phyloP scores from a whole-genome alignment of 2,888 invertebrate species.

The Chorisops tibialis region DNA sequence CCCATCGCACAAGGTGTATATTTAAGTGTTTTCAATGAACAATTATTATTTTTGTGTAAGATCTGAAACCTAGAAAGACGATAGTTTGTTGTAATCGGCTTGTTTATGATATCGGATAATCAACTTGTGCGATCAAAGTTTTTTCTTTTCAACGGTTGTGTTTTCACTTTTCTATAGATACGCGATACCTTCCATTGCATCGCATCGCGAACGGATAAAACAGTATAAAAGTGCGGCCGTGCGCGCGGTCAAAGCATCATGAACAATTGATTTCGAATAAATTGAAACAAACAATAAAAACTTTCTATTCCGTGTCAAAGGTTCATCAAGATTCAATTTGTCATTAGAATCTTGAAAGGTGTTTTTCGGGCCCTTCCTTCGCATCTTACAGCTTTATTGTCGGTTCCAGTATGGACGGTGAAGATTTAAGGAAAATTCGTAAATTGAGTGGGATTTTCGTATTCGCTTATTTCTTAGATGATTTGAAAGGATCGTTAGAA shows the following conservation, averaged over 20 bases:
- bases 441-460: no score
- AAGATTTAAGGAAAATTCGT: no score
- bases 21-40: conserved; percentile 14
- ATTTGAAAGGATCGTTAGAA: no score
- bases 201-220: neutral
- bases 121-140: conserved; percentile 9
- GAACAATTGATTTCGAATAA: neutral
- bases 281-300: conserved; percentile 8
- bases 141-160: conserved; percentile 8
- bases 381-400: neutral
- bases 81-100: neutral
- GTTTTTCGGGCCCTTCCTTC: conserved; percentile 5
- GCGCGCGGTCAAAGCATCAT: neutral
- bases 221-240: neutral
- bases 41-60: conserved; percentile 4
- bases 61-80: neutral
- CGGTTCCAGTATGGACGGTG: neutral
- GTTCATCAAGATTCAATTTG: conserved; percentile 32
- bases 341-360: conserved; percentile 21
- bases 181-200: neutral
- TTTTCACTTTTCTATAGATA: conserved; percentile 9
- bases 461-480: no score
- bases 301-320: conserved; percentile 26
- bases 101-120: neutral
- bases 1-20: neutral